phyloP scores from a whole-genome alignment of 2,113 vertebrate genomes.

The Nothoprocta pentlandii region DNA sequence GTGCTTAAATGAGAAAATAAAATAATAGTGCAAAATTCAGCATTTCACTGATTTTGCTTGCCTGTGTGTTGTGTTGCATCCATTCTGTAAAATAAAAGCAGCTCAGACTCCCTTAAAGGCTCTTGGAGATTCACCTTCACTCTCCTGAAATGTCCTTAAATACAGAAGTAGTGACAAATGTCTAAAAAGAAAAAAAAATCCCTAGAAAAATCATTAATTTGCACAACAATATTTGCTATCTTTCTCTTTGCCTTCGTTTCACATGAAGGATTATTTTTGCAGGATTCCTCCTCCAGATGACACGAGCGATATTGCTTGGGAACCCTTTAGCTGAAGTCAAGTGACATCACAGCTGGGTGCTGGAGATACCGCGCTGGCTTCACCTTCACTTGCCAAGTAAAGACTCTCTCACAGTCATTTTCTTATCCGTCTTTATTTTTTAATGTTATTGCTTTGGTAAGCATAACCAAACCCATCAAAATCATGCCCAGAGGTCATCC shows the following conservation, averaged over 20 bases:
- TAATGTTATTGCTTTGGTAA: background rate
- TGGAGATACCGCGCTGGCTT: background rate
- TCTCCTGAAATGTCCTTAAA: background rate
- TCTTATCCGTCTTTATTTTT: background rate
- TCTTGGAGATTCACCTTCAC: background rate
- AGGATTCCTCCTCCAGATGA: background rate
- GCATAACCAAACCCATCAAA: background rate
- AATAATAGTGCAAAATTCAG: background rate
- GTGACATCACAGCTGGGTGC: background rate
- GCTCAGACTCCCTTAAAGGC: background rate
- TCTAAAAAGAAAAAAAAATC: background rate
- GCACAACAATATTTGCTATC: background rate
- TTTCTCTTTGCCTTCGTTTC: background rate
- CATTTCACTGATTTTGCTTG: background rate
- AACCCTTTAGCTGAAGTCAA: background rate
- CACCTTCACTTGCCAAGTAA: background rate
- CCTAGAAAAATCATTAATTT: background rate
- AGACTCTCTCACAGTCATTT: background rate
- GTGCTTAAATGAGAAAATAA: background rate
- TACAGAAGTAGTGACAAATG: background rate
- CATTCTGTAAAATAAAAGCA: background rate
- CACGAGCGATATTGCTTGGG: background rate
- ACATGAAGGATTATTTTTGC: background rate
- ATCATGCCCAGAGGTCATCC: constrained; percentile 34
- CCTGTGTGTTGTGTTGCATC: background rate